Evolutionary conservation across 2,797 vertebrate species (phyloP), one percentile per base, ranked within the genome.

Genomic region (Betta splendens): DNA sequence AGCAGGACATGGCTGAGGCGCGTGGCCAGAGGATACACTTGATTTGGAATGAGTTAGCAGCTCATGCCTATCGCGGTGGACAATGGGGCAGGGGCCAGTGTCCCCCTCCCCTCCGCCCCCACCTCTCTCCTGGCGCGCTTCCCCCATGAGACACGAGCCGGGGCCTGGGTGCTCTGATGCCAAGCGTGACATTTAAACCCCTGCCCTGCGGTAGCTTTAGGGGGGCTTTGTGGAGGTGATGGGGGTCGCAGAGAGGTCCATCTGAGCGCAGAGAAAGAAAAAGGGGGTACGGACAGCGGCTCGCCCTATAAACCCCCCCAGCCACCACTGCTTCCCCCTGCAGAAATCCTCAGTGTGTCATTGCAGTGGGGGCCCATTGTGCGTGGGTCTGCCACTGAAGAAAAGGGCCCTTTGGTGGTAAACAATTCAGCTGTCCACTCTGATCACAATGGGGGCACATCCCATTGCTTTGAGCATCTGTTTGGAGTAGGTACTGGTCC

Each of bases 101-200:
- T 83, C 83, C 78, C 88, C 81, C 87, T 77, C 82, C 85, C 82
- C 85, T 80, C 16, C 52, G 71, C 82, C 80, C 65, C 71, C 55
- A 63, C 71, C 73, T 75, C 63, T 75, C 75, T 76, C 83, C 69
- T 51, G 67, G 77, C 66, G 69, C 76, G 72, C 72, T 37, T 64
- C 78, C 86, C 85, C 83, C 78, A 33, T 63, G 87, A 88, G 89
- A 89, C 89, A 89, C 86, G 84, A 86, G 89, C 86, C 87, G 67
- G 86, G 85, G 86, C 89, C 89, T 82, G 80, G 87, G 85, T 59
- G 74, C 87, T 81, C 76, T 89, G 89, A 91, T 90, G 89, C 89
- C 86, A 88, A 88, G 89, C 89, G 87, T 91, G 89, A 90, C 89
- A 91, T 91, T 90, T 91, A 90, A 91, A 90, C 89, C 87, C 79